Percentiles rank a stretch among this genome's conserved stretches.
These are phyloP conservation scores for Dendronephthya gigantea DNA, from an alignment of 64 coral and sea anemone species.

Conservation along the genomic window DNA sequence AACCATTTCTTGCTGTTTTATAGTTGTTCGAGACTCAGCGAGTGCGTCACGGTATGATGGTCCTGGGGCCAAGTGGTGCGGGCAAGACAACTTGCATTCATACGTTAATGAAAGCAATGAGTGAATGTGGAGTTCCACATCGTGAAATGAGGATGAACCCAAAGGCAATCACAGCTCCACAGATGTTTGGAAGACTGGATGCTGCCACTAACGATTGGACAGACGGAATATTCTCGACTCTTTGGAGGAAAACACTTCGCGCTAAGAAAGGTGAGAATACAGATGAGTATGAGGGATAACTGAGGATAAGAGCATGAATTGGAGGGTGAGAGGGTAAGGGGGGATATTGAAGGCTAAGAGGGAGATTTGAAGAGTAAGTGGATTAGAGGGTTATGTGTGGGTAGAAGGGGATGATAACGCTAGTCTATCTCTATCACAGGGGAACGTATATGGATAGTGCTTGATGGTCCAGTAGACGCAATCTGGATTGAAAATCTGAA, in stretches of 20 bases:
- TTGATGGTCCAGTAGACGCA: slow-evolving; percentile 85
- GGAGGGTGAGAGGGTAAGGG: too few relatives aligned
- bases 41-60: slow-evolving; percentile 98
- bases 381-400: too few relatives aligned
- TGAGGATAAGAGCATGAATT: neutral
- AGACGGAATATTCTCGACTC: slow-evolving; percentile 90
- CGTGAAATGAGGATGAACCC: slow-evolving; percentile 99
- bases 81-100: slow-evolving; percentile 93
- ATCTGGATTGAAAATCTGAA: slow-evolving; percentile 97
- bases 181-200: slow-evolving; percentile 92
- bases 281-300: neutral
- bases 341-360: too few relatives aligned
- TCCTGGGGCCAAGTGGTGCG: slow-evolving; percentile 88
- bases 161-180: slow-evolving; percentile 94
- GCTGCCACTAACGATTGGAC: slow-evolving; percentile 97
- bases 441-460: slow-evolving; percentile 83
- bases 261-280: slow-evolving; percentile 78
- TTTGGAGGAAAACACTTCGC: slow-evolving; percentile 96
- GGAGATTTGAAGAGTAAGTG: too few relatives aligned
- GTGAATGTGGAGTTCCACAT: slow-evolving; percentile 77
- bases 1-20: too few relatives aligned
- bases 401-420: too few relatives aligned
- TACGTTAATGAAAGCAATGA: slow-evolving; percentile 87
- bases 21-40: slow-evolving; percentile 98
- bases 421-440: slow-evolving; percentile 32